Evolutionary conservation across 1,140 invertebrate species (phyloP).

Genomic region (Eupristina koningsbergeri): DNA sequence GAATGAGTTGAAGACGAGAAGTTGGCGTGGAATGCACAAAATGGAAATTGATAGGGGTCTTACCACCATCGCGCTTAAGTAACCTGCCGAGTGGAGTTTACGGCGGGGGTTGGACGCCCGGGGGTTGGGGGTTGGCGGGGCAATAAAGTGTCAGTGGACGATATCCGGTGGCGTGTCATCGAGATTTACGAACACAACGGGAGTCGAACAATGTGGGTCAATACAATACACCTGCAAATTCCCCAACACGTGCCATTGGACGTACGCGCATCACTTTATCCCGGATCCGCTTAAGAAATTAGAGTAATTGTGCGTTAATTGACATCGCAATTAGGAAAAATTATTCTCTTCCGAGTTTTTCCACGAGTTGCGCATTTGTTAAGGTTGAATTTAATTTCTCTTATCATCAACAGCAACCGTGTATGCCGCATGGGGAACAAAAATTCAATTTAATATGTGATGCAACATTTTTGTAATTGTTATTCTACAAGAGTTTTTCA

Average conservation of each 20-base stretch:
- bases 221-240: not conserved
- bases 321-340: not conserved
- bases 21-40: constrained; percentile 28
- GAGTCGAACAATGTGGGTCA: not conserved
- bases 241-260: not conserved
- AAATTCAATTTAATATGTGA: too few species aligned
- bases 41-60: constrained; percentile 48
- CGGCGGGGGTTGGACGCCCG: not conserved
- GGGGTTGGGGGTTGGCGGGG: not conserved
- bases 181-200: constrained; percentile 46
- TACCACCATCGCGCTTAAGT: constrained; percentile 22
- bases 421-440: too few species aligned
- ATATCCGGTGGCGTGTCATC: constrained; percentile 36
- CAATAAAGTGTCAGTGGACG: constrained; percentile 42
- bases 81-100: constrained; percentile 23
- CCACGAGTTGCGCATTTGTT: too few species aligned
- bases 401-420: too few species aligned
- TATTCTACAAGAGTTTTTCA: too few species aligned
- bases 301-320: not conserved
- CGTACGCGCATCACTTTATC: not conserved
- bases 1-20: not conserved
- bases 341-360: too few species aligned
- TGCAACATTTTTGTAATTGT: too few species aligned
- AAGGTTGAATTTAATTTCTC: too few species aligned
- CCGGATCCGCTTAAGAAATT: not conserved